These are phyloP conservation scores for Camptogramma bilineatum DNA, from an alignment of 2,888 invertebrate genomes.

Conservation along the genomic window DNA sequence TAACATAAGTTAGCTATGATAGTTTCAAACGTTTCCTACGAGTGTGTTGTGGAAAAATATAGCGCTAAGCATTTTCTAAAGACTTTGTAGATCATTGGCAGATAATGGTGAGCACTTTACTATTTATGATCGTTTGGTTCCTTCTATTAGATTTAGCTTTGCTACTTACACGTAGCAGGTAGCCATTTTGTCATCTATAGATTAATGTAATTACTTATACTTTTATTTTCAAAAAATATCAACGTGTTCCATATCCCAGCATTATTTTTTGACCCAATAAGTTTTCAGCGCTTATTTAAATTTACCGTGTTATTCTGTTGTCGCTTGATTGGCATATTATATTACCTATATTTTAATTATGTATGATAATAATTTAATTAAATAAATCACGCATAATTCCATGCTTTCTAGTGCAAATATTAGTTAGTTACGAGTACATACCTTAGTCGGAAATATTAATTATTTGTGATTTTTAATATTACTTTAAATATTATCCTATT, in stretches of 20 bases:
- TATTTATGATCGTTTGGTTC: slow-evolving; percentile 11
- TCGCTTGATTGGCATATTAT: slow-evolving; percentile 10
- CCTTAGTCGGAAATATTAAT: slow-evolving; percentile 22
- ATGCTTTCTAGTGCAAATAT: slow-evolving; percentile 71
- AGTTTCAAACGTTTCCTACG: slow-evolving; percentile 19
- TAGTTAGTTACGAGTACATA: slow-evolving; percentile 52
- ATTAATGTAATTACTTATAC: background rate
- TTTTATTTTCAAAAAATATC: background rate
- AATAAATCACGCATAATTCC: slow-evolving; percentile 64
- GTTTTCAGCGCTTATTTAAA: background rate
- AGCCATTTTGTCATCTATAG: background rate
- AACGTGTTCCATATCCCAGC: background rate
- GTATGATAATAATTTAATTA: slow-evolving; percentile 42
- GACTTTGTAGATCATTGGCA: background rate
- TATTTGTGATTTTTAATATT: slow-evolving; percentile 43
- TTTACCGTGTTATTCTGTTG: background rate
- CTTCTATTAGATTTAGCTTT: slow-evolving; percentile 12
- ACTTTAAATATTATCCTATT: slow-evolving; percentile 40
- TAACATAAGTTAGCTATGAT: slow-evolving; percentile 6
- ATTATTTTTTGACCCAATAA: background rate
- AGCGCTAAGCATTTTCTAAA: background rate
- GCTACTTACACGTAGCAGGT: slow-evolving; percentile 10
- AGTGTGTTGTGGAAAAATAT: background rate
- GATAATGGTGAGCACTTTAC: background rate
- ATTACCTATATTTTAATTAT: too few relatives aligned